These are phyloP conservation scores for Alethe diademata DNA, from an alignment of 2,113 vertebrate genomes.

Conservation along the genomic window DNA sequence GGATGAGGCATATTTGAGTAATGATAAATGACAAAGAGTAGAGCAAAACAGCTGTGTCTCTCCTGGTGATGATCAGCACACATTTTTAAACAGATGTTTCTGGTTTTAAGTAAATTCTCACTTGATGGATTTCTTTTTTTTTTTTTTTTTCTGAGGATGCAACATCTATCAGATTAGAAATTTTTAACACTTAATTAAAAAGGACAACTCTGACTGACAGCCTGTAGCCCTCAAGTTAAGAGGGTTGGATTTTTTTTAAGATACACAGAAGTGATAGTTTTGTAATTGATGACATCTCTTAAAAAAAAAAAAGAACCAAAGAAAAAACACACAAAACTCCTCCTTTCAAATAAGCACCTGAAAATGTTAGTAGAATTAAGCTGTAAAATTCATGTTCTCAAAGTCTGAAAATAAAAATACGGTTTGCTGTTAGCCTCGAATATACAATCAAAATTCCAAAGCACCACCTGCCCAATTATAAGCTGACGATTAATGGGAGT, in stretches of 20 bases:
- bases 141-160: not conserved
- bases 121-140: not conserved
- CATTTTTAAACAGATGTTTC: constrained; percentile 62
- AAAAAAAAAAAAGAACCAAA: not conserved
- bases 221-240: not conserved
- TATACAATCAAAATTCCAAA: not conserved
- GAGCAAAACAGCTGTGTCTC: constrained; percentile 51
- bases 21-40: constrained; percentile 50
- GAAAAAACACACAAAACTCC: not conserved
- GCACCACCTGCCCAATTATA: constrained; percentile 5
- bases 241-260: not conserved
- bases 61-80: constrained; percentile 46
- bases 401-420: not conserved
- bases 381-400: not conserved
- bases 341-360: not conserved
- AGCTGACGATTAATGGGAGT: constrained; percentile 29
- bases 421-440: not conserved
- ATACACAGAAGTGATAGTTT: not conserved
- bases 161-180: not conserved
- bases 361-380: not conserved
- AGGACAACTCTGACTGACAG: not conserved
- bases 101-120: constrained; percentile 44
- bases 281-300: not conserved
- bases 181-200: constrained; percentile 2
- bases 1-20: constrained; percentile 17